Percentiles rank a stretch among this genome's conserved stretches.
Evolutionary conservation across 2,113 vertebrate genomes (phyloP).

Genomic region (Prinia subflava): DNA sequence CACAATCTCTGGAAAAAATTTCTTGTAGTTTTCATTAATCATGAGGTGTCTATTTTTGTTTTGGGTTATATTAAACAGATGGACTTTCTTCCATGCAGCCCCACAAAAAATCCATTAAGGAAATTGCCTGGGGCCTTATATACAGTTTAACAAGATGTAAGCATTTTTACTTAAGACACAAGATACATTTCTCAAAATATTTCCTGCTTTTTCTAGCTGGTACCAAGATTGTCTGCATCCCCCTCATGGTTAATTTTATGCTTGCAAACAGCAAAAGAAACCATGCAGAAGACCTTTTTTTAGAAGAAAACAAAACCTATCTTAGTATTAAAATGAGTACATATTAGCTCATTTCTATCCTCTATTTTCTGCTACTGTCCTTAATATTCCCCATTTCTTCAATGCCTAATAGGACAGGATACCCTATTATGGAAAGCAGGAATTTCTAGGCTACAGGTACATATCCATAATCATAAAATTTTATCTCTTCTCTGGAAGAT

Average conservation of each 20-base stretch:
- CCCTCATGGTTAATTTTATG: neutral
- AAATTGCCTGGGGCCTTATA: neutral
- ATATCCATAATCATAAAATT: neutral
- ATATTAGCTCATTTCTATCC: neutral
- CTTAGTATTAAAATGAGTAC: neutral
- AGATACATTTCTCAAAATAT: neutral
- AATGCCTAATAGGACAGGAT: neutral
- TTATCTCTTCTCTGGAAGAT: neutral
- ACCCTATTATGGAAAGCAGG: neutral
- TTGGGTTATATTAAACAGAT: conserved; percentile 12
- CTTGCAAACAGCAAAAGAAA: neutral
- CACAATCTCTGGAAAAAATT: conserved; percentile 28
- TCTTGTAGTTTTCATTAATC: conserved; percentile 8
- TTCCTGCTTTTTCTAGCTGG: neutral
- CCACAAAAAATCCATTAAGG: neutral
- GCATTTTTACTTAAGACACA: neutral
- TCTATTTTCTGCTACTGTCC: neutral
- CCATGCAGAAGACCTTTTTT: neutral
- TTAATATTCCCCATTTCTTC: neutral
- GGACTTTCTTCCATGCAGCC: neutral
- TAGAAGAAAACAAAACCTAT: neutral
- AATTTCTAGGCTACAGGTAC: neutral
- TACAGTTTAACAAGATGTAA: neutral
- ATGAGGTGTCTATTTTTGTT: conserved; percentile 18
- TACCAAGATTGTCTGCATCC: neutral